Percentiles rank a stretch among this genome's conserved stretches.
Conservation (phyloP, 2,888 invertebrate genomes). For the Lydus trimaculatus region DNA sequence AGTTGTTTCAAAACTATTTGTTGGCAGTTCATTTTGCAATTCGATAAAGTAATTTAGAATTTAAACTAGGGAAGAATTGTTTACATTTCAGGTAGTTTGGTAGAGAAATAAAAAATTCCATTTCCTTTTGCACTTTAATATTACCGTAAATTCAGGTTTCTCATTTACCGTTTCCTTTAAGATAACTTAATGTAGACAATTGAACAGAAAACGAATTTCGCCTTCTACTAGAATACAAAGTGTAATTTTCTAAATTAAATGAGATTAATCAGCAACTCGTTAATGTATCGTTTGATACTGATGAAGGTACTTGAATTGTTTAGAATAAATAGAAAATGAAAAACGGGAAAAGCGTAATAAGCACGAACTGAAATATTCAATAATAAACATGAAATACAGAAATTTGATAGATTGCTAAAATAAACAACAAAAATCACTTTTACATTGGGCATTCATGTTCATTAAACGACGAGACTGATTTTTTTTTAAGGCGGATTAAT, state of each 20-base stretch:
- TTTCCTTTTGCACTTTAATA: background rate
- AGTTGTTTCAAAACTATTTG: no score
- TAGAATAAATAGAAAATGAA: background rate
- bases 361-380: no score
- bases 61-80: background rate
- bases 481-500: background rate
- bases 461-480: background rate
- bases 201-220: background rate
- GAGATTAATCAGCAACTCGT: background rate
- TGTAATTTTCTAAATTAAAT: conserved; percentile 3
- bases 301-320: background rate
- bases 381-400: no score
- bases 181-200: background rate
- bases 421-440: background rate
- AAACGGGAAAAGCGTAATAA: no score
- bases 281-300: background rate
- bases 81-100: background rate
- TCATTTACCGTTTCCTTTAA: background rate
- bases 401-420: background rate
- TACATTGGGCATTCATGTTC: background rate
- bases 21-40: background rate
- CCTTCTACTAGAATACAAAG: background rate
- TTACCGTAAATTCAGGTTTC: background rate
- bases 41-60: background rate
- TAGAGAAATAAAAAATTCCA: background rate